Conservation (phyloP, 2,888 invertebrate genomes). For the Thysanoteuthis rhombus region DNA sequence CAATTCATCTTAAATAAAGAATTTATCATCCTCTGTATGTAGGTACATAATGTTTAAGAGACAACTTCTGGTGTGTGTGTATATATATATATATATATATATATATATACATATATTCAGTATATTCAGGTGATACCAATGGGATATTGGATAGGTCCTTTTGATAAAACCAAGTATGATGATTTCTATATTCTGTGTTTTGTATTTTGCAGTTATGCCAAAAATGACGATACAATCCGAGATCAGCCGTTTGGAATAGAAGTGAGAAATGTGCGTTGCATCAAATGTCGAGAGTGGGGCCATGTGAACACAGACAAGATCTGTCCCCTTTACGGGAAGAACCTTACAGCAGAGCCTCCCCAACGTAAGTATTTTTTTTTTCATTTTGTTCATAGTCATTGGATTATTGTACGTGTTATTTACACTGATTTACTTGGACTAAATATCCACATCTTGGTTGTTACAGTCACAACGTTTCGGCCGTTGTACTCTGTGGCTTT, state of each 20-base stretch:
- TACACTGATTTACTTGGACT: too few relatives aligned
- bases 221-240: constrained; percentile 94
- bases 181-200: neutral
- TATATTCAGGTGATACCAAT: neutral
- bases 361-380: constrained; percentile 52
- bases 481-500: too few relatives aligned
- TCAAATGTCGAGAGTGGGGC: constrained; percentile 99
- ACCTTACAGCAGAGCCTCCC: constrained; percentile 65
- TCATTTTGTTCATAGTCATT: too few relatives aligned
- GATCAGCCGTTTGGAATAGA: constrained; percentile 97
- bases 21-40: too few relatives aligned
- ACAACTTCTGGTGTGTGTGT: too few relatives aligned
- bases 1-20: too few relatives aligned
- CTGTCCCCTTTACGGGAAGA: constrained; percentile 82
- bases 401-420: too few relatives aligned
- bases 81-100: too few relatives aligned
- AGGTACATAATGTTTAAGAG: too few relatives aligned
- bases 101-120: too few relatives aligned
- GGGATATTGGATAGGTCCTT: neutral
- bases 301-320: constrained; percentile 94
- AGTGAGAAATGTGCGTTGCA: constrained; percentile 85
- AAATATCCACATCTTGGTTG: too few relatives aligned
- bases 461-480: too few relatives aligned
- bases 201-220: constrained; percentile 80
- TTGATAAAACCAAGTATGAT: neutral